phyloP scores from a whole-genome alignment of 2,797 vertebrate species.

The Lacerta bilineata region DNA sequence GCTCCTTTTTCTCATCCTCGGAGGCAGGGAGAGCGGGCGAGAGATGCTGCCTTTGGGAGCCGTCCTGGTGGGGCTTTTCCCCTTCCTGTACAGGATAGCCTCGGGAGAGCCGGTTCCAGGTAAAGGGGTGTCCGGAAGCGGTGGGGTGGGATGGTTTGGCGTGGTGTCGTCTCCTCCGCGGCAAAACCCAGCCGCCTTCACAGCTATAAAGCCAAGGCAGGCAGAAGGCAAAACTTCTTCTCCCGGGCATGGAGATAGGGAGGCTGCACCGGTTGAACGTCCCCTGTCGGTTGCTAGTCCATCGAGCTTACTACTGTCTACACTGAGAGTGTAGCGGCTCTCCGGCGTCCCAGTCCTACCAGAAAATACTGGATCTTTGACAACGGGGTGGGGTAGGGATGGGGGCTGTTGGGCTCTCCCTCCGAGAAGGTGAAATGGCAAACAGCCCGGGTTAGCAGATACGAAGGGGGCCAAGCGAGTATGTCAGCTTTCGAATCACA shows the following conservation, averaged over 20 bases:
- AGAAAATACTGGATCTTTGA: no score
- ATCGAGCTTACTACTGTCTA: no score
- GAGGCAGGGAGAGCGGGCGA: not conserved
- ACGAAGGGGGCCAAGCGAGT: no score
- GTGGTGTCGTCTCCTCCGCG: no score
- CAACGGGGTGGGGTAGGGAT: not conserved
- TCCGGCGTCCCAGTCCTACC: no score
- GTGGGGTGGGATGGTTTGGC: not conserved
- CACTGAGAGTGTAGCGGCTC: no score
- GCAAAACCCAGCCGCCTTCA: not conserved
- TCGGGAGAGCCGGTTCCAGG: constrained; percentile 5
- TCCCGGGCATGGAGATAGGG: no score
- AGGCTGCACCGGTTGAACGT: constrained; percentile 15
- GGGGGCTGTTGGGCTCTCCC: not conserved
- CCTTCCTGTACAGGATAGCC: not conserved
- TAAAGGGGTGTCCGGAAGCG: constrained; percentile 1
- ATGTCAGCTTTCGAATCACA: not conserved
- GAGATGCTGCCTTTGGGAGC: not conserved
- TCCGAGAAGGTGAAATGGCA: not conserved
- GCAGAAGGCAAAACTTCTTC: not conserved
- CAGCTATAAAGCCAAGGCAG: not conserved
- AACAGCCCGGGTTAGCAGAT: not conserved
- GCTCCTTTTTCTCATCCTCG: not conserved
- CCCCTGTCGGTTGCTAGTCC: not conserved
- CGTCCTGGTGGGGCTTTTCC: constrained; percentile 2